A percentile compares a stretch with the other conserved stretches of the same genome.
phyloP scores from a whole-genome alignment of 1,140 invertebrate genomes.

The Paraescarpia echinospica region DNA sequence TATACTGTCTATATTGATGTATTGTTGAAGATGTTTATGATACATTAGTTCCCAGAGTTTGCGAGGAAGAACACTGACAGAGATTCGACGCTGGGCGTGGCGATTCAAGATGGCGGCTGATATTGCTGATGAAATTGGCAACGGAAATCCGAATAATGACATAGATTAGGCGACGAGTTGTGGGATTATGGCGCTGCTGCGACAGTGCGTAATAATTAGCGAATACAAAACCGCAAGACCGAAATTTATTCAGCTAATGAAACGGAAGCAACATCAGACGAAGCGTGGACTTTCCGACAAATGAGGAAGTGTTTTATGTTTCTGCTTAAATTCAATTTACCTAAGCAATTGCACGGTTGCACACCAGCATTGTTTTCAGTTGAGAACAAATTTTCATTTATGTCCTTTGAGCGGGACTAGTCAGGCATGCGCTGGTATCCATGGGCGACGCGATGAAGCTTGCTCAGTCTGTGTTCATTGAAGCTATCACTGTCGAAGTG shows the following conservation, averaged over 20 bases:
- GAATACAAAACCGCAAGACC: neutral
- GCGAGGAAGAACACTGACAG: no score
- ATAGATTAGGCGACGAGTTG: neutral
- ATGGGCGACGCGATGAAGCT: neutral
- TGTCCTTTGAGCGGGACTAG: neutral
- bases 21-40: no score
- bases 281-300: neutral
- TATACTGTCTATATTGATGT: no score
- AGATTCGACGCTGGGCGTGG: no score
- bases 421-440: neutral
- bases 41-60: no score
- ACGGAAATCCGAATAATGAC: neutral
- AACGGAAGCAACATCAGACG: neutral
- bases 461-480: neutral
- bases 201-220: neutral
- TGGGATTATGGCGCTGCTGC: neutral
- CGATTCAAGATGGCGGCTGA: neutral
- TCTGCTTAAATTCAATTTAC: neutral
- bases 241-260: neutral
- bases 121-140: neutral
- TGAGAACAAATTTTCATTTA: neutral
- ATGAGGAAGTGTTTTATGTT: neutral
- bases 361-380: neutral
- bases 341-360: neutral
- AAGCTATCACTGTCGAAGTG: neutral